phyloP scores from a whole-genome alignment of 53 echinoderm and acorn worm genomes.

The Holothuria scabra region DNA sequence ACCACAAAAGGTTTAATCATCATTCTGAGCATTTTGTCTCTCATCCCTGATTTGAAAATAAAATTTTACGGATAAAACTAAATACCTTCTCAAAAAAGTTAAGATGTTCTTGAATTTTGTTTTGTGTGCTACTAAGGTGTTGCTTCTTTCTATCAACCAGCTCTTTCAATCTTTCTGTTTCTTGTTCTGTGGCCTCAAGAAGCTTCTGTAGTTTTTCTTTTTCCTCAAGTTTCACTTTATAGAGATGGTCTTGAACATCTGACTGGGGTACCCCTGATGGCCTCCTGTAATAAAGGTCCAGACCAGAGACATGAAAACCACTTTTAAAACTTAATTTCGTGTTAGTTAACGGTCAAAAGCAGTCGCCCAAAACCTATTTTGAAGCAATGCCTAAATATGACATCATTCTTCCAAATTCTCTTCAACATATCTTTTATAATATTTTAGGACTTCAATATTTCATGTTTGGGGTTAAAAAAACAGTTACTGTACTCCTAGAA shows the following conservation, averaged over 20 bases:
- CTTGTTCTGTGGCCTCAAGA: slow-evolving; percentile 74
- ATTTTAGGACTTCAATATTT: too few species aligned
- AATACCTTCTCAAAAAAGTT: slow-evolving; percentile 82
- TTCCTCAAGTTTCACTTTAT: slow-evolving; percentile 85
- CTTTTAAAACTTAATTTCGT: background rate
- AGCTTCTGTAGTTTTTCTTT: slow-evolving; percentile 79
- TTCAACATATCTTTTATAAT: too few species aligned
- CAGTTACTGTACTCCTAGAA: too few species aligned
- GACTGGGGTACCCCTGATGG: slow-evolving; percentile 83
- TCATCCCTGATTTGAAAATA: background rate
- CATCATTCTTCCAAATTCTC: too few species aligned
- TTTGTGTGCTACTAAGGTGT: slow-evolving; percentile 72
- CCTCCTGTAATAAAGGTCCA: slow-evolving; percentile 70
- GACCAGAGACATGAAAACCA: background rate
- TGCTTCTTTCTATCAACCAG: slow-evolving; percentile 65
- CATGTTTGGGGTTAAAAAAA: too few species aligned
- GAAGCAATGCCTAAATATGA: too few species aligned
- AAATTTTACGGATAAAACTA: background rate
- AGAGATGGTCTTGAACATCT: slow-evolving; percentile 68
- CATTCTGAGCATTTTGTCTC: background rate
- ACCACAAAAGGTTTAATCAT: background rate
- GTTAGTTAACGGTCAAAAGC: too few species aligned
- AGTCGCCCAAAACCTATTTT: too few species aligned
- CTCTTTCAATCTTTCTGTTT: slow-evolving; percentile 70
- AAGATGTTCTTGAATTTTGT: slow-evolving; percentile 74